Percentiles rank a stretch among this genome's conserved stretches.
phyloP scores from a whole-genome alignment of 1,140 invertebrate genomes.

The Homarus americanus region DNA sequence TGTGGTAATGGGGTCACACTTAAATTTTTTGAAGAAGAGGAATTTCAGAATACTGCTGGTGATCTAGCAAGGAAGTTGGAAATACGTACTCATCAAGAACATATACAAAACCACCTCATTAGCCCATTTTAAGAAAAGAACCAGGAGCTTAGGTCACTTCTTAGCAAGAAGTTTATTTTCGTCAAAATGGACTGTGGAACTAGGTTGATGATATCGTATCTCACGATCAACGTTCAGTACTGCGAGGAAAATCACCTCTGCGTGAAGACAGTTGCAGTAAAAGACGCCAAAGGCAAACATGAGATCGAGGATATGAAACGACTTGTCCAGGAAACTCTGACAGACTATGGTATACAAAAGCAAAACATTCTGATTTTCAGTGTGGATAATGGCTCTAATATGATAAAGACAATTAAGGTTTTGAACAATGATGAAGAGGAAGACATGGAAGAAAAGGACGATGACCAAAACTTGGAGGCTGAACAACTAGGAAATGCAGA shows the following conservation, averaged over 20 bases:
- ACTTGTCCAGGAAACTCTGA: neutral
- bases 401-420: slow-evolving; percentile 7
- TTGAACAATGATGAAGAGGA: slow-evolving; percentile 30
- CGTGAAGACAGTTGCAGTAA: slow-evolving; percentile 23
- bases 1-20: too few relatives aligned
- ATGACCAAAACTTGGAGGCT: slow-evolving; percentile 9
- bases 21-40: too few relatives aligned
- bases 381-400: too few relatives aligned
- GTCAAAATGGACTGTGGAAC: neutral
- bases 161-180: neutral
- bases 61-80: too few relatives aligned
- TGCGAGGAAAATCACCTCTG: slow-evolving; percentile 11
- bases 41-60: too few relatives aligned
- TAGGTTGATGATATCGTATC: neutral
- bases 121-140: too few relatives aligned
- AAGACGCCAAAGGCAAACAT: slow-evolving; percentile 24
- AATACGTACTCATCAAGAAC: too few relatives aligned
- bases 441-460: slow-evolving; percentile 16
- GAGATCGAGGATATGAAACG: too few relatives aligned
- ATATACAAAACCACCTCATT: too few relatives aligned
- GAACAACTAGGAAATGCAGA: slow-evolving; percentile 31
- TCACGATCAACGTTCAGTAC: slow-evolving; percentile 3
- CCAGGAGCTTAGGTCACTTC: too few relatives aligned
- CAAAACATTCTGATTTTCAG: neutral
- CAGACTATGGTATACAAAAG: neutral